phyloP scores from a whole-genome alignment of 2,797 vertebrate species.

The Alcedo quadribrachys region DNA sequence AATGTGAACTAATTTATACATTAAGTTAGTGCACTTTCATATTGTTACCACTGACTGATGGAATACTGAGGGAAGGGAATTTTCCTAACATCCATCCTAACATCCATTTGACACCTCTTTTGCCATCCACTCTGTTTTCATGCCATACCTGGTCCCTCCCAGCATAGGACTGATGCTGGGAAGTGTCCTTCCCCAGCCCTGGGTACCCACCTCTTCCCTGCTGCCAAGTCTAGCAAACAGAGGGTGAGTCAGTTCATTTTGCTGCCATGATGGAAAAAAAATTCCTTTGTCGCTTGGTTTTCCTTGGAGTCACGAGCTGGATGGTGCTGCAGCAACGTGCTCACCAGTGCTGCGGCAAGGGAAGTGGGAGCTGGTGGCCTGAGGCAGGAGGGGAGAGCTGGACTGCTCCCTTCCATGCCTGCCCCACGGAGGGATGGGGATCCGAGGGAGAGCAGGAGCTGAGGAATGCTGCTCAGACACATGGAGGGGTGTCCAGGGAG shows the following conservation, averaged over 20 bases:
- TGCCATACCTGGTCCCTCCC: rapidly evolving
- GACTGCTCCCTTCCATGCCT: background rate
- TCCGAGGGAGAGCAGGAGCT: background rate
- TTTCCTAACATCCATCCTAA: background rate
- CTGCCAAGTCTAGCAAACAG: background rate
- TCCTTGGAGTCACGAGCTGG: background rate
- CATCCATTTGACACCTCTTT: background rate
- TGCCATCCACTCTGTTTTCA: background rate
- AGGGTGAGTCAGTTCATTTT: conserved; percentile 3
- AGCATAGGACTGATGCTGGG: rapidly evolving
- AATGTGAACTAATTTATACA: background rate
- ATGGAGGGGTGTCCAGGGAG: background rate
- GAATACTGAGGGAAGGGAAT: background rate
- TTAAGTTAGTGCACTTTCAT: background rate
- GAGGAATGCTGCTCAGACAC: background rate
- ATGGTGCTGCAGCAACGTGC: background rate
- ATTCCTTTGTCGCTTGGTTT: background rate
- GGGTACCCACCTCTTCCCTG: background rate
- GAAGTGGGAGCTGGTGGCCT: background rate
- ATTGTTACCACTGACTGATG: background rate
- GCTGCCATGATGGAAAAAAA: background rate
- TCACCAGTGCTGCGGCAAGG: background rate
- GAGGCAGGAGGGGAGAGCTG: background rate
- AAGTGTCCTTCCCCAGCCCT: background rate
- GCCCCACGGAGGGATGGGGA: background rate